Base-by-base conservation (phyloP, 1,140 invertebrate species). In the Trachymyrmex septentrionalis region DNA sequence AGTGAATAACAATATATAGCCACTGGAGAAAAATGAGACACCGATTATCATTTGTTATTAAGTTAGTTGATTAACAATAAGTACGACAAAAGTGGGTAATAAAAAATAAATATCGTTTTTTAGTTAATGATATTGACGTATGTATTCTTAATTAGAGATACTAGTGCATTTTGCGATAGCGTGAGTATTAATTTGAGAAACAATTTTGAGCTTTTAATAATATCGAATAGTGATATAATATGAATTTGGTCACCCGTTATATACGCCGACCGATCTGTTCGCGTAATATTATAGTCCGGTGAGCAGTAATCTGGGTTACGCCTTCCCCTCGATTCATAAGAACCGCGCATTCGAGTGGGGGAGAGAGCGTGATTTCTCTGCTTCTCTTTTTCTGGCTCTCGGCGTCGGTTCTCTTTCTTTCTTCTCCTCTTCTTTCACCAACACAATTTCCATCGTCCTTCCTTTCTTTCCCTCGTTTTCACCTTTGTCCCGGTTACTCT, bases 251-350 rank as follows among this genome's bases (percentile, higher is more conserved):
- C 91, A 92, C 92, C 91, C 92, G 91, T 89, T 92, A 91, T 88
- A 91, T 61, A 53, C 50, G 64, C 64, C 78, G 67, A 61, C 77
- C 88, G 86, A 92, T 89, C 90, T 87, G 92, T 92, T 91, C 90
- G 91, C 90, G 92, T 87, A 92, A 92, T 93, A 93, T 92, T 92
- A 92, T 93, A 92, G 92, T 92, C 90, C 92, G 90, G 92, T 92
- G 92, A 92, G 85, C 91, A 92, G 91, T 93, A 91, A 88, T 86
- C 82, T 91, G 84, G 86, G 82, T 88, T 91, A 91, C 89, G 87
- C 89, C 86, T 86, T 89, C 86, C 89, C 59, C 91, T 93, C 91
- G 72, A 91, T 89, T 90, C 82, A 81, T 88, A 86, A 85, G 81
- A 89, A 87, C 80, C 88, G 57, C 78, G 86, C 57, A 71, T 89